Evolutionary conservation across 2,797 vertebrate species (phyloP).

Genomic region (Amblyraja radiata): DNA sequence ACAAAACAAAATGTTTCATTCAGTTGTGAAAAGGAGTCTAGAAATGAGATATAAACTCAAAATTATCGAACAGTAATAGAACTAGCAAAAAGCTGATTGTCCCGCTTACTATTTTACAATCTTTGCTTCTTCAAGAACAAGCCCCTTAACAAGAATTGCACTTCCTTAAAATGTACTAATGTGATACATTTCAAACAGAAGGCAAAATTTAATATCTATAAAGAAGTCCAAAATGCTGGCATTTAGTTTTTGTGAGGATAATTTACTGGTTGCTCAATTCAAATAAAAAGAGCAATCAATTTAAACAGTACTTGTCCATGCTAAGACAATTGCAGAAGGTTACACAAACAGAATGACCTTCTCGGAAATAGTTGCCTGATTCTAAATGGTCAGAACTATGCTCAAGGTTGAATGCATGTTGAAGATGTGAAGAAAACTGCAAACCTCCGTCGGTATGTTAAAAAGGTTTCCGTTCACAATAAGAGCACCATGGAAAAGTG

Average conservation of each 20-base stretch:
- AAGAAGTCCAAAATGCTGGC: neutral
- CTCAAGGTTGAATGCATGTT: slow-evolving; percentile 1
- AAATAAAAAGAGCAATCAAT: neutral
- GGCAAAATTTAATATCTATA: neutral
- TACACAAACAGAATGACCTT: neutral
- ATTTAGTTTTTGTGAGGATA: neutral
- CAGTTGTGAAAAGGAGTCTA: neutral
- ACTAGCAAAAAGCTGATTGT: too few relatives aligned
- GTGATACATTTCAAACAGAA: neutral
- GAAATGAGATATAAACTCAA: neutral
- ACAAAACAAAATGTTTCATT: neutral
- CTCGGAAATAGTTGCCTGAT: neutral
- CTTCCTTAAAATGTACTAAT: neutral
- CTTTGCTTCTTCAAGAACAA: neutral
- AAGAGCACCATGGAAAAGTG: neutral
- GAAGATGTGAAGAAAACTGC: slow-evolving; percentile 10
- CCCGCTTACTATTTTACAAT: neutral
- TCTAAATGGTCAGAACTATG: neutral
- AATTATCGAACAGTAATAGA: neutral
- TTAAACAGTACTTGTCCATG: neutral
- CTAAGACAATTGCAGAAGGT: neutral
- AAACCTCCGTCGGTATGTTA: neutral
- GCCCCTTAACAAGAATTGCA: neutral
- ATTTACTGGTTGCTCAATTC: neutral
- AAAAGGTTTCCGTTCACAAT: neutral